Base-by-base conservation (phyloP, 2,888 invertebrate species). In the Lithophane semibrunnea region DNA sequence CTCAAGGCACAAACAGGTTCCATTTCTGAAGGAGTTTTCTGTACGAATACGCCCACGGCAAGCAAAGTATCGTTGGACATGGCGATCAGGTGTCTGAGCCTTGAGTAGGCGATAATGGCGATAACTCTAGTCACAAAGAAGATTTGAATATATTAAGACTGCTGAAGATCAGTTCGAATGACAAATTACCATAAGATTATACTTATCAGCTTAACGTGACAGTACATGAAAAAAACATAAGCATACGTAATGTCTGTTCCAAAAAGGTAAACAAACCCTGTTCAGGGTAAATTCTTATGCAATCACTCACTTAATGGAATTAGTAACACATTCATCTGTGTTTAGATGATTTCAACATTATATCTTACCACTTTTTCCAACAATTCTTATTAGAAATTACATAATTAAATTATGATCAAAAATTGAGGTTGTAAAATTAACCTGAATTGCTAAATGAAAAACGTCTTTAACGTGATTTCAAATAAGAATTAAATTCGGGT, bases 1-100 rank as follows among this genome's bases (percentile, higher is more conserved):
- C 73, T 81, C 60, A 64, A 77, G 52, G 18, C 44, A 18, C 9
- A 79, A 83, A 79, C 83, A 66, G 83, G 83, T 82, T 83, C 61
- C 37, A 61, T 42, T 29, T 66, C 73, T 60, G 70, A 77, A 69
- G 82, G 78, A 61, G 61, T 82, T 73, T 73, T 66, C 73, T 69
- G 24, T 18, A 47, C 73, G 58, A 73, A 58, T 73, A 78, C 83
- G 69, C 83, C 83, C 56, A 78, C 82, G n/a, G 54, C 58, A 60
- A 47, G 64, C 68, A 49, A 72, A 77, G 13, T 70, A 66, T 68
- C 63, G 42, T 58, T 54, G 54, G 29, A 73, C 56, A 13, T 56
- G 65, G 18, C 37, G 69, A 82, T 82, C 69, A 73, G 78, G 73
- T 78, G 83, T 65, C 49, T 54, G 47, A 64, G 58, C 52, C 42